phyloP scores from a whole-genome alignment of 1,140 invertebrate genomes.

The Sitobion miscanthi region DNA sequence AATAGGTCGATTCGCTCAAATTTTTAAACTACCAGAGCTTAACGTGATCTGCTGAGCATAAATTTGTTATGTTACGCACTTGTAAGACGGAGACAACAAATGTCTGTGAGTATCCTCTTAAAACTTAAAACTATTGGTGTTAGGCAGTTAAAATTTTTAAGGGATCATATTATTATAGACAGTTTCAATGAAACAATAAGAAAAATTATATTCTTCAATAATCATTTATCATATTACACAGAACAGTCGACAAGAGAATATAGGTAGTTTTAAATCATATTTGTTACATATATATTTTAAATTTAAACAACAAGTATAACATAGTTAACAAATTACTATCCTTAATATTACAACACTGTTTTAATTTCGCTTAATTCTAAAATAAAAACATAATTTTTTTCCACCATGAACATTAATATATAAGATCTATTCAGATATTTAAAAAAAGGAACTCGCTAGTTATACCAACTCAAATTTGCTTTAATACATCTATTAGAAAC shows the following conservation, averaged over 20 bases:
- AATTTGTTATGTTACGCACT: too few relatives aligned
- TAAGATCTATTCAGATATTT: background rate
- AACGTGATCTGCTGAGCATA: too few relatives aligned
- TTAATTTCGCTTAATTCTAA: slow-evolving; percentile 1
- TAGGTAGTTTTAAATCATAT: background rate
- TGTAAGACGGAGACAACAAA: too few relatives aligned
- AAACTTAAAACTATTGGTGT: background rate
- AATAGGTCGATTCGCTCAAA: too few relatives aligned
- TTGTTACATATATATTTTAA: slow-evolving; percentile 18
- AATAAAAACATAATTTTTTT: background rate
- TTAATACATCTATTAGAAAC: slow-evolving; percentile 15
- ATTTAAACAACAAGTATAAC: slow-evolving; percentile 46
- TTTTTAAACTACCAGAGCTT: too few relatives aligned
- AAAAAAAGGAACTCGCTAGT: background rate
- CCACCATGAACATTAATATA: background rate
- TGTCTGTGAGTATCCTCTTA: too few relatives aligned
- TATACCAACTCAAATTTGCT: background rate
- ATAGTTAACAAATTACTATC: slow-evolving; percentile 30
- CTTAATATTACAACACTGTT: slow-evolving; percentile 42
- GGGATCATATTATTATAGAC: too few relatives aligned
- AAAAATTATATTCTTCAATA: too few relatives aligned
- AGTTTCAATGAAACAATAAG: too few relatives aligned
- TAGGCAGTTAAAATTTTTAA: too few relatives aligned
- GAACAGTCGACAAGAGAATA: background rate
- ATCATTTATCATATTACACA: background rate